These are phyloP conservation scores for Chiroxiphia lanceolata DNA, from an alignment of 2,797 vertebrate species.

Conservation along the genomic window DNA sequence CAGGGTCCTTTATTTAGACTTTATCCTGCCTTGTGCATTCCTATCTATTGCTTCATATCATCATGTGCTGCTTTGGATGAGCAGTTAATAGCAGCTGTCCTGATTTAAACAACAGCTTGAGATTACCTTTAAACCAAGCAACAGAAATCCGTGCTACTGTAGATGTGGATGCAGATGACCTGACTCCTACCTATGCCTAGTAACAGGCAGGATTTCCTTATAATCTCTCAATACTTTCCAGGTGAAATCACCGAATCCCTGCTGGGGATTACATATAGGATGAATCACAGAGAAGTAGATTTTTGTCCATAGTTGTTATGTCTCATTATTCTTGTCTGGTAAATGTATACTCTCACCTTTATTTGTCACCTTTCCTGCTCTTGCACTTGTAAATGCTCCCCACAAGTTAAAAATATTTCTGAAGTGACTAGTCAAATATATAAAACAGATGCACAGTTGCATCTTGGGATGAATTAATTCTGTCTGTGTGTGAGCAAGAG, in stretches of 20 bases:
- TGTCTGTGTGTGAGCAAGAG: slow-evolving; percentile 42
- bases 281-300: not conserved
- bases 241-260: slow-evolving; percentile 33
- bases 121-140: not conserved
- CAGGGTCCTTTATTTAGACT: slow-evolving; percentile 18
- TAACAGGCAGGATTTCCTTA: slow-evolving; percentile 12
- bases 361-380: slow-evolving; percentile 62
- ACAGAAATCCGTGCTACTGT: not conserved
- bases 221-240: slow-evolving; percentile 22
- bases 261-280: not conserved
- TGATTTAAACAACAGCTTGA: not conserved
- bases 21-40: not conserved
- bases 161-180: not conserved
- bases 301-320: slow-evolving; percentile 13
- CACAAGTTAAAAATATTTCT: slow-evolving; percentile 65
- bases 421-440: slow-evolving; percentile 66
- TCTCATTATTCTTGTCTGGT: slow-evolving; percentile 60
- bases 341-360: slow-evolving; percentile 51
- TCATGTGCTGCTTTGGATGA: slow-evolving; percentile 7
- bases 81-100: not conserved
- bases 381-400: slow-evolving; percentile 57
- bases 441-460: slow-evolving; percentile 66
- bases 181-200: slow-evolving; percentile 5
- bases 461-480: slow-evolving; percentile 65
- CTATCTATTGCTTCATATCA: not conserved